phyloP scores from a whole-genome alignment of 2,888 invertebrate species.

The Mechanitis mazaeus region DNA sequence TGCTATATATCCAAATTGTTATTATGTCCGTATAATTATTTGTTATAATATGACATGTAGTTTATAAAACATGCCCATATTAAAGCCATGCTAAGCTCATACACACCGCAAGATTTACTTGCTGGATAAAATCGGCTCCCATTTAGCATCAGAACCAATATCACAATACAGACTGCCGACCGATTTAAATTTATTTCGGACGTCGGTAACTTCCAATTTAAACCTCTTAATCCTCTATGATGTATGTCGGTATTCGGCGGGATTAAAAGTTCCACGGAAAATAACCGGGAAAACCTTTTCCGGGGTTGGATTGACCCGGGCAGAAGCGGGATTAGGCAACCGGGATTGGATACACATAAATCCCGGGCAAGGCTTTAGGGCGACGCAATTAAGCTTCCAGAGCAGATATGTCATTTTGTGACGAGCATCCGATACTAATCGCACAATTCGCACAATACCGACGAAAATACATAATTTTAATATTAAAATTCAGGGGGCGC shows the following conservation, averaged over 20 bases:
- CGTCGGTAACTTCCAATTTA: slow-evolving; percentile 78
- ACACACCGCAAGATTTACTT: slow-evolving; percentile 61
- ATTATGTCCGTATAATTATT: slow-evolving; percentile 3
- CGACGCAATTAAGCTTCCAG: slow-evolving; percentile 70
- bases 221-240: slow-evolving; percentile 78
- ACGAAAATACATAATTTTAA: slow-evolving; percentile 59
- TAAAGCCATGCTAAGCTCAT: slow-evolving; percentile 31
- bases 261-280: slow-evolving; percentile 78
- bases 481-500: slow-evolving; percentile 71
- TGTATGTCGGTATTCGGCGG: slow-evolving; percentile 76
- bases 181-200: slow-evolving; percentile 77
- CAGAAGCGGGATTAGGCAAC: slow-evolving; percentile 70
- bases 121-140: slow-evolving; percentile 67
- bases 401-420: slow-evolving; percentile 71
- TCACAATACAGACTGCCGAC: slow-evolving; percentile 75
- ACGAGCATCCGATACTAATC: slow-evolving; percentile 62
- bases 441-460: slow-evolving; percentile 39
- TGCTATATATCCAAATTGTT: no score
- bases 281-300: slow-evolving; percentile 77
- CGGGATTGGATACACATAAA: slow-evolving; percentile 77
- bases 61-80: neutral
- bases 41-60: neutral
- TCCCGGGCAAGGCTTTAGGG: slow-evolving; percentile 69
- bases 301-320: slow-evolving; percentile 75
- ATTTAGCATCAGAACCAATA: slow-evolving; percentile 72